Conservation (phyloP, 2,113 vertebrate species). For the Tapirus terrestris region DNA sequence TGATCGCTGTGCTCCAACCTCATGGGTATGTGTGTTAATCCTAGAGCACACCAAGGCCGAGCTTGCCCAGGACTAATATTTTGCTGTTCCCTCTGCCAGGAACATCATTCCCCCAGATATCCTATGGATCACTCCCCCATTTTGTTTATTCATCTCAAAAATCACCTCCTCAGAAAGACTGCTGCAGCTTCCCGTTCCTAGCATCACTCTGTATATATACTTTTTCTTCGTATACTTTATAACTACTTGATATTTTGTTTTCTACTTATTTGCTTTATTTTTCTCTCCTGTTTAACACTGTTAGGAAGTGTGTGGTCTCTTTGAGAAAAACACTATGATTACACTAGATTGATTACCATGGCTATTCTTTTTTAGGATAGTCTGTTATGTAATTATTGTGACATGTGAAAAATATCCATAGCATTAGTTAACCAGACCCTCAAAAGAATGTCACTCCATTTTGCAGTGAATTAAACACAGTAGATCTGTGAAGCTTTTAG, state of each 20-base stretch:
- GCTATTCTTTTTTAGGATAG: neutral
- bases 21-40: neutral
- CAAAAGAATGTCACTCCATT: neutral
- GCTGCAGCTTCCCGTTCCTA: neutral
- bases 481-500: neutral
- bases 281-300: neutral
- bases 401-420: neutral
- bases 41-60: neutral
- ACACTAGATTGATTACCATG: neutral
- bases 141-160: neutral
- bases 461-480: neutral
- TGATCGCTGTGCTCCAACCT: neutral
- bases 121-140: neutral
- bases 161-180: neutral
- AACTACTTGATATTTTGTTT: neutral
- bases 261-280: neutral
- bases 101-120: neutral
- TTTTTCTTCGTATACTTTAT: neutral
- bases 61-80: neutral
- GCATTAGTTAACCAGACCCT: neutral
- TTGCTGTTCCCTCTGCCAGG: neutral
- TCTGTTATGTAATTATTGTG: neutral
- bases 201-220: neutral
- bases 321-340: neutral
- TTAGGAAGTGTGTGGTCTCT: neutral